Evolutionary conservation across 92 coral and sea anemone genomes (phyloP).

Genomic region (Zoanthus sansibaricus): DNA sequence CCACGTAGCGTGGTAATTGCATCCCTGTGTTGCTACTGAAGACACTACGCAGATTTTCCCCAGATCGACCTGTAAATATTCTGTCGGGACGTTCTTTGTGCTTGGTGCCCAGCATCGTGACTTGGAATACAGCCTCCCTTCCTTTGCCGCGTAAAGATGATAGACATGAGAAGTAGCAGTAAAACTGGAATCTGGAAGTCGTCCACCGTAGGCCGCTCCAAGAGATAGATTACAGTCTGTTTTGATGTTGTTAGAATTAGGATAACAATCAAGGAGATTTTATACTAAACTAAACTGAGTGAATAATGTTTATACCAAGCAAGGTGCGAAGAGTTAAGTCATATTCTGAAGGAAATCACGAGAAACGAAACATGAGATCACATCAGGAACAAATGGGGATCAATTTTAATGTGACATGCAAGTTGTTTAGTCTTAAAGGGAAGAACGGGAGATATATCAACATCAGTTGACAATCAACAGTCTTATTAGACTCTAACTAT

Average conservation of each 20-base stretch:
- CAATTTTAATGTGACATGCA: too few species aligned
- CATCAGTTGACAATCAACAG: too few species aligned
- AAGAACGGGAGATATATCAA: too few species aligned
- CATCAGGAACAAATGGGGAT: too few species aligned
- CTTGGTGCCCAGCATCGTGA: neutral
- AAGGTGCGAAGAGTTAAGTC: neutral
- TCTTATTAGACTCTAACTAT: too few species aligned
- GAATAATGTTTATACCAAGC: neutral
- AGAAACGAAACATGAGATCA: neutral
- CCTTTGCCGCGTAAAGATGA: neutral
- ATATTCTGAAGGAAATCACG: neutral
- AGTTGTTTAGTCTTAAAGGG: too few species aligned
- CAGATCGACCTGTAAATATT: slow-evolving; percentile 10
- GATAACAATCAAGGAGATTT: neutral
- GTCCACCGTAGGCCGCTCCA: neutral
- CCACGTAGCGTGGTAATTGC: neutral
- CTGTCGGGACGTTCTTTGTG: neutral
- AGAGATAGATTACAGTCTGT: neutral
- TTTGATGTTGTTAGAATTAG: neutral
- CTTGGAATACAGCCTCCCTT: neutral
- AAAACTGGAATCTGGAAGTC: neutral
- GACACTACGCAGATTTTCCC: neutral
- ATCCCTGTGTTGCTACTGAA: neutral
- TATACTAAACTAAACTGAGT: neutral
- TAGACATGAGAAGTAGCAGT: neutral